phyloP scores from a whole-genome alignment of 2,113 vertebrate genomes.

The Psophia crepitans region DNA sequence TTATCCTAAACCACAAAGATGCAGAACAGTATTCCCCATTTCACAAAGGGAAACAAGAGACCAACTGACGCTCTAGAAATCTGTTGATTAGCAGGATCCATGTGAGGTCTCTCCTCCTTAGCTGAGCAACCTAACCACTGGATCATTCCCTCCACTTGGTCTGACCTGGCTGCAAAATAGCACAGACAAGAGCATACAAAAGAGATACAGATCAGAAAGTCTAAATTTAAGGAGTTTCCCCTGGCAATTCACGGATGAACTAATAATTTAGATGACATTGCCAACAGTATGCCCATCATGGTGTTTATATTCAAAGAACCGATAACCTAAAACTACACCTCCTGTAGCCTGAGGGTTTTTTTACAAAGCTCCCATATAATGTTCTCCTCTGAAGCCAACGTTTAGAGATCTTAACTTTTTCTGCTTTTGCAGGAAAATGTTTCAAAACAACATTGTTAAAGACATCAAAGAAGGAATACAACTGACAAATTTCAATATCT shows the following conservation, averaged over 20 bases:
- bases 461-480: neutral
- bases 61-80: neutral
- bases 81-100: neutral
- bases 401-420: neutral
- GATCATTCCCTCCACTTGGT: neutral
- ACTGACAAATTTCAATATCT: slow-evolving; percentile 13
- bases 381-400: neutral
- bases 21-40: neutral
- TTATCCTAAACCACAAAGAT: neutral
- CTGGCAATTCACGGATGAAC: neutral
- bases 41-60: neutral
- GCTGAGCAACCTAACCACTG: neutral
- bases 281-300: neutral
- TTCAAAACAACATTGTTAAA: neutral
- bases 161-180: neutral
- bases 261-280: neutral
- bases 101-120: neutral
- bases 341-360: neutral
- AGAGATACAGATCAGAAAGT: neutral
- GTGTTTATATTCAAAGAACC: neutral
- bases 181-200: neutral
- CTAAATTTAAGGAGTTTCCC: neutral
- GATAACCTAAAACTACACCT: neutral
- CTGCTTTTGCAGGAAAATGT: neutral
- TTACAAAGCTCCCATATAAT: neutral